These are phyloP conservation scores for Anoncus sp. DNA, from an alignment of 2,888 invertebrate genomes.

Conservation along the genomic window DNA sequence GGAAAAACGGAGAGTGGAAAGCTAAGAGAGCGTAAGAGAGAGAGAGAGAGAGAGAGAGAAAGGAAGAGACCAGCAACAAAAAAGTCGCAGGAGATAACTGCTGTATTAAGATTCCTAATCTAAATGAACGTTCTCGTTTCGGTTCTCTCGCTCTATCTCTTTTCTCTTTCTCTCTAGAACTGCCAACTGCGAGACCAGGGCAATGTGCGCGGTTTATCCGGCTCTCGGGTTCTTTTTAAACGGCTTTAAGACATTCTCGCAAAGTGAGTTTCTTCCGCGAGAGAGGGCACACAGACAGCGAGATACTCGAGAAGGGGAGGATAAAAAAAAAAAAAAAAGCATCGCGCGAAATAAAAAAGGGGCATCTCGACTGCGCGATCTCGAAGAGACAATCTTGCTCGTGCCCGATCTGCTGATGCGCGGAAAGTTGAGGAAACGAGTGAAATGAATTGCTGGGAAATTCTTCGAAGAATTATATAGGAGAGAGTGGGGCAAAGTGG, in stretches of 20 bases:
- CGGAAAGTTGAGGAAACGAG: conserved; percentile 23
- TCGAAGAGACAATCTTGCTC: conserved; percentile 45
- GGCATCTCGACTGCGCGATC: conserved; percentile 3
- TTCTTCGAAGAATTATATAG: conserved; percentile 17
- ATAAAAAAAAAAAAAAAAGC: conserved; percentile 26
- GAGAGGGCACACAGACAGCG: not conserved
- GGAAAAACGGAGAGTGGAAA: conserved; percentile 29
- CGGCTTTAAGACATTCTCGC: conserved; percentile 69
- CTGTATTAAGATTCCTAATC: conserved; percentile 79
- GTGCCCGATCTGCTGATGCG: conserved; percentile 22
- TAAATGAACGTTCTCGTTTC: conserved; percentile 77
- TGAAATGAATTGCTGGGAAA: conserved; percentile 18
- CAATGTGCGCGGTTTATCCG: conserved; percentile 60
- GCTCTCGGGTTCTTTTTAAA: conserved; percentile 66
- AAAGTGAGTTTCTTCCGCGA: conserved; percentile 60
- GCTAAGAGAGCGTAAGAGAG: conserved; percentile 15
- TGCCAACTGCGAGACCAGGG: conserved; percentile 30
- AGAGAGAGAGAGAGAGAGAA: conserved; percentile 13
- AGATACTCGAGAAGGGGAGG: conserved; percentile 9
- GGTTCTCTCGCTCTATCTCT: conserved; percentile 59
- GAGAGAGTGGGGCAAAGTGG: too few relatives aligned
- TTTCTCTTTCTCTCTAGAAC: conserved; percentile 14
- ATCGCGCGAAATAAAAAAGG: conserved; percentile 1
- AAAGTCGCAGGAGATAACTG: conserved; percentile 70
- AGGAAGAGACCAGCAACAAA: conserved; percentile 49